Percentiles rank a stretch among this genome's conserved stretches.
phyloP scores from a whole-genome alignment of 2,113 vertebrate species.

The Actinemys pallida region DNA sequence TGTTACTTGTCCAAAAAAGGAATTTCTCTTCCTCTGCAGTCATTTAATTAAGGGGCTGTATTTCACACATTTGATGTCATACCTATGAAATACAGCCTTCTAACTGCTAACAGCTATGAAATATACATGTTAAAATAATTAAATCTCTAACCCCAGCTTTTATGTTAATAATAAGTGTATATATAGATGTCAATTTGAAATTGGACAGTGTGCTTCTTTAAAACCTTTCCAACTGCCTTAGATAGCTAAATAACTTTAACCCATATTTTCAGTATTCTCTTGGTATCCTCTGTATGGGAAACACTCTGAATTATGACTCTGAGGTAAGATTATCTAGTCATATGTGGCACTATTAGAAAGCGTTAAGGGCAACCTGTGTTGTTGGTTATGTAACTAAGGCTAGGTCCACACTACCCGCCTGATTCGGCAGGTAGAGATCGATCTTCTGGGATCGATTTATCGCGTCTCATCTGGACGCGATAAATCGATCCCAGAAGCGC shows the following conservation, averaged over 20 bases:
- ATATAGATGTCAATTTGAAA: neutral
- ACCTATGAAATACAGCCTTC: neutral
- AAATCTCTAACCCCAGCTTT: neutral
- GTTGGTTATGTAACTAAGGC: neutral
- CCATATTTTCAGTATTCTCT: neutral
- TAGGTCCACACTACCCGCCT: no score
- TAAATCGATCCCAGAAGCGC: no score
- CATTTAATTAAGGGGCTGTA: neutral
- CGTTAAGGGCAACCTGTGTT: neutral
- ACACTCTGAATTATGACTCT: neutral
- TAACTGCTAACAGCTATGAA: neutral
- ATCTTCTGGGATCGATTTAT: no score
- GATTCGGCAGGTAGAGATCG: no score
- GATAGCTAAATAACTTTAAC: neutral
- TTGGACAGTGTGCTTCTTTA: neutral
- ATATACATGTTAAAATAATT: neutral
- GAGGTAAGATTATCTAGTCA: neutral
- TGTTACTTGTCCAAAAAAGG: neutral
- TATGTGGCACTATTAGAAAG: neutral
- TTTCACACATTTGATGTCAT: neutral
- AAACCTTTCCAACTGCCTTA: neutral
- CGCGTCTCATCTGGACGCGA: no score
- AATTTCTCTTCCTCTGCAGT: neutral
- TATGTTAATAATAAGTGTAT: neutral
- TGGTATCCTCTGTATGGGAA: neutral